phyloP scores from a whole-genome alignment of 2,113 vertebrate genomes.

The Ellobius talpinus region DNA sequence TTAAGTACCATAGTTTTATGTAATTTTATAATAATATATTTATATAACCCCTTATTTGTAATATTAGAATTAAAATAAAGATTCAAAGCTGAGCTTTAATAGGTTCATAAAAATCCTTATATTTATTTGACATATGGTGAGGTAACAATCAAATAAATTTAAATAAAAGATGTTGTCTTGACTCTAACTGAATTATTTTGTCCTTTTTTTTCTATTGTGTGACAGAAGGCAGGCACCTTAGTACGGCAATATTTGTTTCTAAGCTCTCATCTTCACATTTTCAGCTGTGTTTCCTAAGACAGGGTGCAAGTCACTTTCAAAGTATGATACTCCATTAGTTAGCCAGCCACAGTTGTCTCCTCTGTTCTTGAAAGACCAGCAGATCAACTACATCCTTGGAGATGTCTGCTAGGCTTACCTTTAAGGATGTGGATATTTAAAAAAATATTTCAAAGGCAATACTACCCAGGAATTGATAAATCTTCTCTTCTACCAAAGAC shows the following conservation, averaged over 20 bases:
- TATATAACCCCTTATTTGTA: slow-evolving; percentile 31
- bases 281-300: slow-evolving; percentile 32
- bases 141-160: slow-evolving; percentile 30
- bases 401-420: slow-evolving; percentile 21
- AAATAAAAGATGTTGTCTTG: slow-evolving; percentile 29
- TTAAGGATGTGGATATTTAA: slow-evolving; percentile 31
- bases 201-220: background rate
- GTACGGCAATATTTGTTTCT: slow-evolving; percentile 50
- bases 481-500: slow-evolving; percentile 30
- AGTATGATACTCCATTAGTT: slow-evolving; percentile 48
- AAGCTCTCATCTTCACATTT: slow-evolving; percentile 31
- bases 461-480: slow-evolving; percentile 10
- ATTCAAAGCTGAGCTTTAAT: background rate
- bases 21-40: slow-evolving; percentile 36
- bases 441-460: slow-evolving; percentile 67
- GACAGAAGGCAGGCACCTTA: background rate
- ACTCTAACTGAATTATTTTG: background rate
- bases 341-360: background rate
- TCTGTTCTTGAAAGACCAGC: slow-evolving; percentile 58
- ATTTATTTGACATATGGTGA: background rate
- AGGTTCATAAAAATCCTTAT: background rate
- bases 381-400: slow-evolving; percentile 61
- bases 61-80: slow-evolving; percentile 46
- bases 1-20: background rate
- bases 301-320: slow-evolving; percentile 10